phyloP scores from a whole-genome alignment of 2,113 vertebrate genomes.

The Petroica traversi region DNA sequence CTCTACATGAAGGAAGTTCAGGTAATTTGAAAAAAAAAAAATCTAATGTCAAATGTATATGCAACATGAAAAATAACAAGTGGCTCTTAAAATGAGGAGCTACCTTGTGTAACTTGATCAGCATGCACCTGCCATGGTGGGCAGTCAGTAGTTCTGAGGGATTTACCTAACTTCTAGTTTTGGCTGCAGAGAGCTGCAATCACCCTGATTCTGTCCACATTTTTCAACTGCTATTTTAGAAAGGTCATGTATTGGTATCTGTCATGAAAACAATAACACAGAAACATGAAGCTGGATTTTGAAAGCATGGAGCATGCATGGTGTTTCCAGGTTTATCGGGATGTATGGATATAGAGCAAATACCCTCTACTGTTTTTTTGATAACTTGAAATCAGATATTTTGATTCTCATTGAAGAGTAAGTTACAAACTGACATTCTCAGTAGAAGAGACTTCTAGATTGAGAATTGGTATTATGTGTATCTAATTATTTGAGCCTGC shows the following conservation, averaged over 20 bases:
- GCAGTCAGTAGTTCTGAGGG: background rate
- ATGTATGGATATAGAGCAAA: background rate
- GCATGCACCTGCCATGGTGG: background rate
- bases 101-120: background rate
- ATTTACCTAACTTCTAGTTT: background rate
- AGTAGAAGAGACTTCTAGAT: background rate
- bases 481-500: background rate
- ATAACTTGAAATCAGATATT: background rate
- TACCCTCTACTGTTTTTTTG: background rate
- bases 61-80: background rate
- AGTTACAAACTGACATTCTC: background rate
- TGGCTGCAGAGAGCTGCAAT: background rate
- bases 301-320: background rate
- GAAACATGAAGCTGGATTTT: background rate
- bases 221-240: background rate
- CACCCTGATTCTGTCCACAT: background rate
- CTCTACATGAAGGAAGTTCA: slow-evolving; percentile 64
- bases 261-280: background rate
- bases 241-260: background rate
- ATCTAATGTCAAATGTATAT: background rate
- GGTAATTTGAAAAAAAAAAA: slow-evolving; percentile 63
- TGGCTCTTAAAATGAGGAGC: background rate
- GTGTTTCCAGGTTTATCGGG: background rate
- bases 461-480: background rate
- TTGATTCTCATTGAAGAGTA: background rate